Evolutionary conservation across 2,888 invertebrate genomes (phyloP).

Genomic region (Eupeodes latifasciatus): DNA sequence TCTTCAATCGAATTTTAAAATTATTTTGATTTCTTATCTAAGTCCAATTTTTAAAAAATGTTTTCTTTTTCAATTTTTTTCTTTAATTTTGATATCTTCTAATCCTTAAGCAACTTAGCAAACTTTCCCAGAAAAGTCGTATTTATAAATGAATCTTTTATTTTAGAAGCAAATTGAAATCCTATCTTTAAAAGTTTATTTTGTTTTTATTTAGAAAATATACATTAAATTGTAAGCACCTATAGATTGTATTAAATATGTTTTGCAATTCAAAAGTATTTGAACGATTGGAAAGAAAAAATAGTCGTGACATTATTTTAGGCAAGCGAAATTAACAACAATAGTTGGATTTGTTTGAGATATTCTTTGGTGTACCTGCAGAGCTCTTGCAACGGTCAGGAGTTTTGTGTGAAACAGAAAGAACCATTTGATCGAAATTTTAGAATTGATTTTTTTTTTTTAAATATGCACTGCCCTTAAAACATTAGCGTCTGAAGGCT

Average conservation of each 20-base stretch:
- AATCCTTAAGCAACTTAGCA: conserved; percentile 42
- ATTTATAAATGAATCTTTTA: conserved; percentile 12
- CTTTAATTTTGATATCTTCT: conserved; percentile 60
- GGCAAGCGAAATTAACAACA: conserved; percentile 42
- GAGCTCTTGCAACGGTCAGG: too few species aligned
- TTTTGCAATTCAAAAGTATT: conserved; percentile 20
- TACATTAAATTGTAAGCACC: conserved; percentile 63
- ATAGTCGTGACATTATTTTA: conserved; percentile 6
- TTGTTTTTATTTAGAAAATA: conserved; percentile 54
- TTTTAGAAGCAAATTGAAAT: conserved; percentile 32
- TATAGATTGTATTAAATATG: conserved; percentile 62
- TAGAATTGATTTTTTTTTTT: too few species aligned
- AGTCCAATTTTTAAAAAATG: conserved; percentile 11
- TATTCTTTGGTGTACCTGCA: not conserved
- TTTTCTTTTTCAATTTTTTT: conserved; percentile 39
- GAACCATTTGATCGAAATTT: too few species aligned
- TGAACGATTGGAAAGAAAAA: conserved; percentile 47
- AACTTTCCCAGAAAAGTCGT: conserved; percentile 56
- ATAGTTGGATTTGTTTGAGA: not conserved
- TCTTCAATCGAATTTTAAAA: conserved; percentile 43
- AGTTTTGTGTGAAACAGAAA: too few species aligned
- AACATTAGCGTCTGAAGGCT: too few species aligned
- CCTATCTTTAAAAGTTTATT: conserved; percentile 9
- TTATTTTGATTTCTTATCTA: conserved; percentile 16
- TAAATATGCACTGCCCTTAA: too few species aligned